Conservation (phyloP, 2,113 vertebrate species). For the Odocoileus virginianus region DNA sequence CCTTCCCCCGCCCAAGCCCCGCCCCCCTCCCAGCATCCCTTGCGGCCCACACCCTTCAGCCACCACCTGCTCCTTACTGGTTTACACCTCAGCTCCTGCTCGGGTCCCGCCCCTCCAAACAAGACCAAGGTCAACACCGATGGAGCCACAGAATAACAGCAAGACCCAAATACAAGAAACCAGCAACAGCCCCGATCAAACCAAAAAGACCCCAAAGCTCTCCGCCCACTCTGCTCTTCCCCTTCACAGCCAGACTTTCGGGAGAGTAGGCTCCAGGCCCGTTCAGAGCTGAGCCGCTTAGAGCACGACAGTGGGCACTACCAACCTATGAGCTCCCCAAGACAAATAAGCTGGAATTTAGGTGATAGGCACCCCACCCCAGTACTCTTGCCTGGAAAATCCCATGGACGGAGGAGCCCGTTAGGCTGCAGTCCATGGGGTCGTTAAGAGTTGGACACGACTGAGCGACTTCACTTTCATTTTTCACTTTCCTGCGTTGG, state of each 20-base stretch:
- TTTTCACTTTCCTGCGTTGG: no score
- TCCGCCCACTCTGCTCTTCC: neutral
- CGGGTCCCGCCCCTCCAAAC: neutral
- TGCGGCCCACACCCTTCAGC: accelerated
- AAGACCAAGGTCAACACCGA: no score
- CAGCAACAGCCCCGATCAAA: neutral
- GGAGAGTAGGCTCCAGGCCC: neutral
- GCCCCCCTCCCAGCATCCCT: neutral
- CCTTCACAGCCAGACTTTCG: neutral
- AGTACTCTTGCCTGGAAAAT: no score
- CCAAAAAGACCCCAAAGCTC: neutral
- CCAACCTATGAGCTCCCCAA: neutral
- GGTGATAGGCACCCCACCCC: no score
- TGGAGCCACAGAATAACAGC: neutral
- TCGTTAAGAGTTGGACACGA: no score
- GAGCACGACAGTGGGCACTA: neutral
- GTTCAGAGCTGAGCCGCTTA: neutral
- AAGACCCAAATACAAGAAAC: neutral
- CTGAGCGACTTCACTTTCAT: no score
- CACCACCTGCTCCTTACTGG: neutral
- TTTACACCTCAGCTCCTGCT: neutral
- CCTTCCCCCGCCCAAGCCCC: neutral
- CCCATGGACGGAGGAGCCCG: no score
- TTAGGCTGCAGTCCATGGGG: no score
- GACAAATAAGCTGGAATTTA: neutral